Evolutionary conservation across 30 jellyfish, hydroid and myxozoan species (phyloP), one percentile per base, ranked within the genome.

Genomic region (Aurelia sp.): DNA sequence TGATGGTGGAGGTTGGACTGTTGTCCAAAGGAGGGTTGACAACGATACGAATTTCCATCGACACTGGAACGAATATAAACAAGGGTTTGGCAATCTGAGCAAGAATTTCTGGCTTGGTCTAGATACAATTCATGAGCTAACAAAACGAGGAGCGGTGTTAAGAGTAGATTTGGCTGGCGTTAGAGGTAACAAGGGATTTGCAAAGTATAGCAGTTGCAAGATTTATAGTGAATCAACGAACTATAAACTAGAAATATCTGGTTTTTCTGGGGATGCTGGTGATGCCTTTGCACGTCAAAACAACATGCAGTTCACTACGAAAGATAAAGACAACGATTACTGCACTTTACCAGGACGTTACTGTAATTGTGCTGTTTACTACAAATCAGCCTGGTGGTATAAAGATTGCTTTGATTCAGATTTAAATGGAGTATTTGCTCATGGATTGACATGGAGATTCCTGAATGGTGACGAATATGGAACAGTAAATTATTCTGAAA

Each of bases 341-440:
- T 72, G 70, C 50, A 0, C 24, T 57, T 33, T 0, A n/a, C n/a
- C n/a, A n/a, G n/a, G n/a, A n/a, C n/a, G n/a, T n/a, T n/a, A n/a
- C n/a, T n/a, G n/a, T 35, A 33, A 57, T 20, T 76, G 88, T 55
- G 88, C 88, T 17, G 17, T 8, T 31, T 9, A 35, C 7, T 10
- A 53, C 76, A 58, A 62, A 20, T 75, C 41, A 18, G 88, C 78
- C 22, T 76, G 88, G 88, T 76, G 88, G 88, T 76, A 16, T 60
- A 57, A 57, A 31, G 1, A 38, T 55, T 76, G 88, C 40, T 24
- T 57, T 9, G 76, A 22, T 21, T 24, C 76, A 6, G 31, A 63
- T 17, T 40, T 76, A 22, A 76, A 76, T 60, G 74, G 67, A 13
- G 17, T 47, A 3, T 76, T 13, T 30, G 62, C 64, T 9, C 48